Base-by-base conservation (phyloP, 1,140 invertebrate genomes). In the Hirudo medicinalis region DNA sequence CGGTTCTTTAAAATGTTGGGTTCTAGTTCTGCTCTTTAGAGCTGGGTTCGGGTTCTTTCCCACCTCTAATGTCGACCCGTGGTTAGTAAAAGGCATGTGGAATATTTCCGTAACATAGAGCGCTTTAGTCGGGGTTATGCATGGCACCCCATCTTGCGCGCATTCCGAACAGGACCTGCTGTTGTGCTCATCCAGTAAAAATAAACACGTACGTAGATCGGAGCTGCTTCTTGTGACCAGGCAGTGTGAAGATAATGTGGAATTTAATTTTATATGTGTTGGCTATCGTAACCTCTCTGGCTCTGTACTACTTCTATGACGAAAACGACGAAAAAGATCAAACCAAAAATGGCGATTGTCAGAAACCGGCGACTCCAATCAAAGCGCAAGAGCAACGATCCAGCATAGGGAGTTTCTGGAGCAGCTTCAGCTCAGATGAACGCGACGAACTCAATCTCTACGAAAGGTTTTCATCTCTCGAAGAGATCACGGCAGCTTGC, bases 401-500 rank as follows among this genome's bases (percentile, higher is more conserved):
- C 8, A 49, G 72, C 36, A 57, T 27, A 25, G 55, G 67, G 8
- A 43, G 54, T 55, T 55, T 72, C 60, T 43, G 54, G 13, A 32
- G 43, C 36, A 49, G 20, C 60, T 53, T 70, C 25, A 27, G 22
- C 22, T 27, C 25, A 55, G 69, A 53, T 57, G 54, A 57, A 32
- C 17, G 32, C 2, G 54, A 32, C n/a, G 27, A 29, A 27, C 25
- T 29, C 13, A 29, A 20, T 3, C 32, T 71, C 25, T 60, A 27
- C 19, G 76, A 77, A 57, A 70, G 74, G 9, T 77, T 77, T 67
- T 67, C 70, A 22, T 74, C 67, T 43, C 81, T 81, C 72, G 76
- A 76, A 2, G 80, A 82, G 70, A 80, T 83, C 0, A 81, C 78
- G 15, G 70, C 73, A 4, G 81, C 80, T 3, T 81, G 80, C 76